These are phyloP conservation scores for Oxyruncus cristatus DNA, from an alignment of 2,113 vertebrate species.

Conservation along the genomic window DNA sequence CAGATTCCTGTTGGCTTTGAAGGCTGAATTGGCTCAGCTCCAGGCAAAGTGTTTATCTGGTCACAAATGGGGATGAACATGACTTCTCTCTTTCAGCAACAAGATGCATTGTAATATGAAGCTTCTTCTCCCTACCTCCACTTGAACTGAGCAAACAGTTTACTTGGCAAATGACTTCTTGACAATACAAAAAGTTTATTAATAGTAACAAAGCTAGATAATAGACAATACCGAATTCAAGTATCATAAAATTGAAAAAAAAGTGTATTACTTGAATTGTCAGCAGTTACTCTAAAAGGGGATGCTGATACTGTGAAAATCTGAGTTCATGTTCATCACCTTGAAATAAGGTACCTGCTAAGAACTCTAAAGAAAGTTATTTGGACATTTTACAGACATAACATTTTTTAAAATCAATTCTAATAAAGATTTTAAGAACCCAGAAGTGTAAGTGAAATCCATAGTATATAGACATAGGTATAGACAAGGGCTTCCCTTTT, in stretches of 20 bases:
- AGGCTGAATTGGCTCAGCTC: neutral
- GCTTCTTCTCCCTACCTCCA: neutral
- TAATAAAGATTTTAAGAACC: neutral
- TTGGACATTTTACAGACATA: accelerated
- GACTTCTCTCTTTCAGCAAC: neutral
- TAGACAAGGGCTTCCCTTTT: neutral
- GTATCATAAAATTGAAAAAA: too few relatives aligned
- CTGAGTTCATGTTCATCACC: neutral
- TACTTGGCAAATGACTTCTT: neutral
- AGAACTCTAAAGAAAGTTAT: neutral
- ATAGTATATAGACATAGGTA: neutral
- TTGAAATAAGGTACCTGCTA: neutral
- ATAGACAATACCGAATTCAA: neutral
- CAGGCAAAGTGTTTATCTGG: neutral
- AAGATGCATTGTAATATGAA: neutral
- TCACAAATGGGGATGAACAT: neutral
- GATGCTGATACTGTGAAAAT: neutral
- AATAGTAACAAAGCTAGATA: neutral
- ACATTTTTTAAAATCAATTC: neutral
- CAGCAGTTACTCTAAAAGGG: neutral
- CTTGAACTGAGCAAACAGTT: neutral
- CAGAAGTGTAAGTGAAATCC: neutral
- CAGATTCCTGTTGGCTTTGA: neutral
- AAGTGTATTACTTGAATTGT: neutral
- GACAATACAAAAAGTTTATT: neutral